Evolutionary conservation across 2,888 invertebrate genomes (phyloP).

Genomic region (Hypena proboscidalis): DNA sequence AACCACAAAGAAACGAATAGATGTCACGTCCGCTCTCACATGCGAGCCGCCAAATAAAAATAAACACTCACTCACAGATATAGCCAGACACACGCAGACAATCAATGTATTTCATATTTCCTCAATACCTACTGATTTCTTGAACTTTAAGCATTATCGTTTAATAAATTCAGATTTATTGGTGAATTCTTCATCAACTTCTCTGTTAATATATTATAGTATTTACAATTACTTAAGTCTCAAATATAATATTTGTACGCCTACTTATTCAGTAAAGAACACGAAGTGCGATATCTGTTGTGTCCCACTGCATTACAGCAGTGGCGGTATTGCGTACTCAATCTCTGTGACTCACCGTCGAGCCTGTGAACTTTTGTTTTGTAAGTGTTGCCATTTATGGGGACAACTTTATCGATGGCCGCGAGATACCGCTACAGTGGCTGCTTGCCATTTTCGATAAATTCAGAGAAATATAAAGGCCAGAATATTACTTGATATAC

Average conservation of each 20-base stretch:
- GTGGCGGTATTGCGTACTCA: slow-evolving; percentile 49
- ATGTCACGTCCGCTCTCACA: slow-evolving; percentile 72
- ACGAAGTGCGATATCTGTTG: too few relatives aligned
- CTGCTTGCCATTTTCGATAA: slow-evolving; percentile 15
- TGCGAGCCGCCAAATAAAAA: slow-evolving; percentile 65
- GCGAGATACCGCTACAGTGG: slow-evolving; percentile 31
- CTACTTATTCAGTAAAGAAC: too few relatives aligned
- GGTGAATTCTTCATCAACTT: too few relatives aligned
- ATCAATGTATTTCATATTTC: slow-evolving; percentile 33
- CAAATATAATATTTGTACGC: too few relatives aligned
- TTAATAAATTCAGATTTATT: background rate
- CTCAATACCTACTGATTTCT: slow-evolving; percentile 16
- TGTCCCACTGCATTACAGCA: slow-evolving; percentile 41
- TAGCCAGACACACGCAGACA: slow-evolving; percentile 20
- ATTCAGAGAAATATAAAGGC: slow-evolving; percentile 7
- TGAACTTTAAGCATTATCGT: slow-evolving; percentile 18
- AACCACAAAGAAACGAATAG: slow-evolving; percentile 62
- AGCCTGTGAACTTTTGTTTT: slow-evolving; percentile 61
- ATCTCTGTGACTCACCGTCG: slow-evolving; percentile 57
- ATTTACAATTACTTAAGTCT: too few relatives aligned
- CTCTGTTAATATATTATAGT: too few relatives aligned
- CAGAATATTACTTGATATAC: too few relatives aligned
- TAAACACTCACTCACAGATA: slow-evolving; percentile 55
- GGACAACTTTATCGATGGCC: slow-evolving; percentile 39
- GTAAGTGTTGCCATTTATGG: slow-evolving; percentile 66